Conservation (phyloP, 2,888 invertebrate species). For the Ethmia dodecea region DNA sequence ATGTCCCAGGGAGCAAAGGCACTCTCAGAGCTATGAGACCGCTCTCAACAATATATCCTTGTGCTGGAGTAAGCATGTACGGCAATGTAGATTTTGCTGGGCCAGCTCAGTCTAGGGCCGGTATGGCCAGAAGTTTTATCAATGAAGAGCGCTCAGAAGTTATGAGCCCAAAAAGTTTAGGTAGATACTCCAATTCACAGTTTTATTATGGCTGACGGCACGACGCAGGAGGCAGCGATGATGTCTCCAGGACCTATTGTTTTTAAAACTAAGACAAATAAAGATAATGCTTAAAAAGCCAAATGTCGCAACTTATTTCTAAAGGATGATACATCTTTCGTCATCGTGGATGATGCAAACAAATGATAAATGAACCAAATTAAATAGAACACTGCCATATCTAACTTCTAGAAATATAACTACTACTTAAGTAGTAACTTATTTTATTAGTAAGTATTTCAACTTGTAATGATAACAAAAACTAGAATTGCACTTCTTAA, state of each 20-base stretch:
- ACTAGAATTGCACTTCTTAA: too few relatives aligned
- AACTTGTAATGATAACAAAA: too few relatives aligned
- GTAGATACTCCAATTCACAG: conserved; percentile 53
- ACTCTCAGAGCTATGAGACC: conserved; percentile 66
- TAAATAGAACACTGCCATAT: too few relatives aligned
- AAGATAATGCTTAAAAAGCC: not conserved
- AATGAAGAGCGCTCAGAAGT: conserved; percentile 44
- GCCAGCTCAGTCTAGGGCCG: conserved; percentile 16
- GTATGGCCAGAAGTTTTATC: conserved; percentile 29
- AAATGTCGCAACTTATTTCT: too few relatives aligned
- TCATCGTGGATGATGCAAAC: too few relatives aligned
- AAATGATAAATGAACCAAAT: too few relatives aligned
- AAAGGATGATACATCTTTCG: too few relatives aligned
- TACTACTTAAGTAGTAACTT: too few relatives aligned
- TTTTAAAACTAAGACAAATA: conserved; percentile 38
- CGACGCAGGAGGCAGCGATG: conserved; percentile 30
- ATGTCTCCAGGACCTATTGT: conserved; percentile 47
- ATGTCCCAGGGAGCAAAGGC: conserved; percentile 50
- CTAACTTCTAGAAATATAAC: too few relatives aligned
- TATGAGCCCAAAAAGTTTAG: conserved; percentile 63
- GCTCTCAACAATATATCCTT: conserved; percentile 62
- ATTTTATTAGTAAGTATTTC: too few relatives aligned
- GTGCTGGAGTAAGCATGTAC: conserved; percentile 61
- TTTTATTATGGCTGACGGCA: conserved; percentile 64
- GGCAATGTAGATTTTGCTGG: conserved; percentile 59